A percentile compares a stretch with the other conserved stretches of the same genome.
Conservation (phyloP, 2,888 invertebrate species). For the Melanchra persicariae region DNA sequence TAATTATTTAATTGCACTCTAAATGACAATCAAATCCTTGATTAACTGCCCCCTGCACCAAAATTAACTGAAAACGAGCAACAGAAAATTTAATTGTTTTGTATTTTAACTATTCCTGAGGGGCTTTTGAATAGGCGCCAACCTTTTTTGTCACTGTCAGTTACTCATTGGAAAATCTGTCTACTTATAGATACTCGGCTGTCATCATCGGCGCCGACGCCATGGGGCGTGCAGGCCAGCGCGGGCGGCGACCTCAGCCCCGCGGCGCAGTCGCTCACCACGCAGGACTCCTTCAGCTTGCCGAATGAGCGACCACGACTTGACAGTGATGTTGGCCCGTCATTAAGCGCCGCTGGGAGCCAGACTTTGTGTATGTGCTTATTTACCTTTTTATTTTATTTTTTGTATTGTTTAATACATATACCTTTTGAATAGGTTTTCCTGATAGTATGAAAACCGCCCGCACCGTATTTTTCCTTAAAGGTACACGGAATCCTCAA, state of each 20-base stretch:
- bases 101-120: neutral
- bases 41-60: neutral
- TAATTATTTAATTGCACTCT: neutral
- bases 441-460: neutral
- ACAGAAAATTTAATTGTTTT: neutral
- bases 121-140: neutral
- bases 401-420: too few relatives aligned
- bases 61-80: too few relatives aligned
- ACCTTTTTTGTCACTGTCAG: neutral
- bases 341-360: constrained; percentile 88
- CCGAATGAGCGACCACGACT: constrained; percentile 77
- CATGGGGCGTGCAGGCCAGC: constrained; percentile 72
- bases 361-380: constrained; percentile 75
- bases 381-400: neutral
- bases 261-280: constrained; percentile 77
- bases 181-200: constrained; percentile 73
- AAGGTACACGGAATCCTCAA: neutral
- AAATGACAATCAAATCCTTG: neutral
- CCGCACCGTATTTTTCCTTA: neutral
- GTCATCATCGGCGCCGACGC: constrained; percentile 85
- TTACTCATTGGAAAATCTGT: constrained; percentile 22
- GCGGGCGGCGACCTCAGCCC: constrained; percentile 77
- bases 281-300: constrained; percentile 78
- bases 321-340: constrained; percentile 88
- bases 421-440: too few relatives aligned